Percentiles rank a stretch among this genome's conserved stretches.
Conservation (phyloP, 2,888 invertebrate species). For the Gordius sp. region DNA sequence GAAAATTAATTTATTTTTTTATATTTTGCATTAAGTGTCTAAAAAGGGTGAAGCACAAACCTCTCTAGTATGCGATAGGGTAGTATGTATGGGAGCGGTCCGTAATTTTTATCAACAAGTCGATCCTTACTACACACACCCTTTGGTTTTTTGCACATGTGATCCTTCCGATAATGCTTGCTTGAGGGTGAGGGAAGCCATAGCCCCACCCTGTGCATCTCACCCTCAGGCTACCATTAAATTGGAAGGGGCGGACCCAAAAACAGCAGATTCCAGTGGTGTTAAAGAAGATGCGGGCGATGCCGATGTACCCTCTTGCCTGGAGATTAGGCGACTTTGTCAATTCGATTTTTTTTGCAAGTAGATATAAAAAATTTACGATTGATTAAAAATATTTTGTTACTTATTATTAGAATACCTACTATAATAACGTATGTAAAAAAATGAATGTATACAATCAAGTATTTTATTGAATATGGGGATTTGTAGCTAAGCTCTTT, state of each 20-base stretch:
- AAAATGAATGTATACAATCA: too few relatives aligned
- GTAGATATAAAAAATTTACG: neutral
- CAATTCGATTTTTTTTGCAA: constrained; percentile 15
- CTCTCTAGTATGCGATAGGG: neutral
- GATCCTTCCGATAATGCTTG: neutral
- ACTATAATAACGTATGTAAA: too few relatives aligned
- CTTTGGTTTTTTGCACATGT: constrained; percentile 5
- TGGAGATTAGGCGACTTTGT: neutral
- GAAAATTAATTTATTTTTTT: too few relatives aligned
- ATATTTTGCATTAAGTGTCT: too few relatives aligned
- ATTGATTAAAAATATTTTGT: too few relatives aligned
- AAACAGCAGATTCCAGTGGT: neutral
- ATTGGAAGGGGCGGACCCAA: neutral
- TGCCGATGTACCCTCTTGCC: neutral
- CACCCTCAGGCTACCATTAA: neutral
- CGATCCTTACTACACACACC: constrained; percentile 8
- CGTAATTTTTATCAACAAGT: constrained; percentile 16
- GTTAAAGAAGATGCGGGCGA: neutral
- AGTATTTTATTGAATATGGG: too few relatives aligned
- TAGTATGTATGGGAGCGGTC: constrained; percentile 11
- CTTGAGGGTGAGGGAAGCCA: neutral
- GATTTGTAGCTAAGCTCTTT: too few relatives aligned
- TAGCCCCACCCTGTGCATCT: neutral
- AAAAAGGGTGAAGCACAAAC: too few relatives aligned
- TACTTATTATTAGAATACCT: too few relatives aligned